Evolutionary conservation across 2,888 invertebrate species (phyloP), one percentile per base, ranked within the genome.

Genomic region (Terebella lapidaria): DNA sequence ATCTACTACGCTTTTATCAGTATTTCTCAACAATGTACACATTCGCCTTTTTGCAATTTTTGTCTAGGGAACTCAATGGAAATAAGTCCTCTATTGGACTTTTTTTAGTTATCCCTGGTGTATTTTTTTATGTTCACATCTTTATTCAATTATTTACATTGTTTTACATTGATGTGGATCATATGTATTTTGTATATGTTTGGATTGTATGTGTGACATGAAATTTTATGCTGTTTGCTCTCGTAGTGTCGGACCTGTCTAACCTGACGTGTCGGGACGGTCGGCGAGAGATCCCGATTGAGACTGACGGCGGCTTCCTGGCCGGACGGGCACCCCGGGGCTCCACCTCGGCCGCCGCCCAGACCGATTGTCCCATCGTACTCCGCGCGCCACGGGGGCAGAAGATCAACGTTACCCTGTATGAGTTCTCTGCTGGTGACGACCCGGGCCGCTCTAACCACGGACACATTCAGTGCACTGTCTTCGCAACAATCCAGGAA

Each of bases 391-490:
- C n/a, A 0, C 58, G 27, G 0, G 58, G 58, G 24, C 58, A 58
- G 46, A 26, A 22, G 26, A 45, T 58, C 58, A 54, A 54, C 24
- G 27, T 58, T 2, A 53, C 53, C 25, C 58, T 58, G 24, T 25
- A 45, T 30, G 52, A 57, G 30, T 45, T 57, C 51, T 22, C 26
- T 10, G 20, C 42, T 10, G 42, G n/a, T 35, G 10, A 10, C 10
- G 42, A 35, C n/a, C 42, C 10, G 42, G n/a, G 10, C 42, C n/a
- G 10, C 10, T 15, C 42, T n/a, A n/a, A 35, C 42, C 10, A n/a
- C n/a, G 10, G n/a, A n/a, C 42, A 35, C 10, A 15, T 15, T n/a
- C 42, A 35, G 42, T 35, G 42, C 42, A n/a, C n/a, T 10, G 42
- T 35, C 10, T n/a, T 35, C 10, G 42, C 42, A 10, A 35, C 42